Base-by-base conservation (phyloP, 1,140 invertebrate genomes). In the Drosophila watanabei region DNA sequence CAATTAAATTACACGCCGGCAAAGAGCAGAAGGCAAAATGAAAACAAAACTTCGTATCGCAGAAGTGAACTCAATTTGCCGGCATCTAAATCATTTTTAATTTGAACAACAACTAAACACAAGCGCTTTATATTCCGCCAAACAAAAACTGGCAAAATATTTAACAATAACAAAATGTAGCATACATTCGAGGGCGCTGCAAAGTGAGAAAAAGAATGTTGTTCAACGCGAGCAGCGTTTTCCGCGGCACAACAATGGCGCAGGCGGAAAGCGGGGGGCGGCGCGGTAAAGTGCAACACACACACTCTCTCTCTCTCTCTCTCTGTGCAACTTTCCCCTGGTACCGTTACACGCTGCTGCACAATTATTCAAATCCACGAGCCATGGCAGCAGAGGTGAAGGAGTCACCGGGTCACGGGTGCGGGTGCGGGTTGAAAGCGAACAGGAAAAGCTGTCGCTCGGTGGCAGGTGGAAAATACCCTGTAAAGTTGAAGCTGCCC, bases 11-110 rank as follows among this genome's bases (percentile, higher is more conserved):
- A 82, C 70, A 85, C 78, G 69, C 77, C 63, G 70, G 62, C 72
- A 68, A 59, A 66, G 20, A 59, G 46, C 35, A 41, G 18, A n/a
- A 7, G 64, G 75, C 54, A 68, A 81, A 90, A 88, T 45, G 49
- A 69, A 68, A 79, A 62, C 75, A 82, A 83, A 79, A 56, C 39
- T 69, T 45, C 0, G 68, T 28, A 37, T 52, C 35, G 51, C 59
- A 64, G 75, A 79, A 79, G 62, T 82, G 86, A 89, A 89, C 85
- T 89, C 85, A 89, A 89, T 89, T 89, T 89, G 78, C 86, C 89
- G 62, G 82, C 86, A 89, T 82, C 79, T 89, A 89, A 89, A 89
- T 90, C 86, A 89, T 89, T 89, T 89, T 89, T 89, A 89, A 89
- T 89, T 89, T 89, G 79, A 65, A 57, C 81, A 90, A 89, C 73